phyloP scores from a whole-genome alignment of 2,113 vertebrate species.

The Hippolais icterina region DNA sequence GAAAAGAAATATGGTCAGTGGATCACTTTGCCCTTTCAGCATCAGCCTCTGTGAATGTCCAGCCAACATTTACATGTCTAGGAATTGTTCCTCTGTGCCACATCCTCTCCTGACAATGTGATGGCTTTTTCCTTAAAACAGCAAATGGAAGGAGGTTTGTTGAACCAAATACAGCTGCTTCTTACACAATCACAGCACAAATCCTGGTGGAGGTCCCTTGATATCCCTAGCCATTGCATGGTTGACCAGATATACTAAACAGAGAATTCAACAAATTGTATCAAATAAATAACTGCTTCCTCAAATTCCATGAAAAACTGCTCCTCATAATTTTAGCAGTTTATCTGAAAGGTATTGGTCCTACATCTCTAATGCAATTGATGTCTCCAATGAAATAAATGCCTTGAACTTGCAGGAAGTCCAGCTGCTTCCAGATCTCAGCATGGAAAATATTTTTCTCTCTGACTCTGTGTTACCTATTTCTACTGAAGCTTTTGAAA shows the following conservation, averaged over 20 bases:
- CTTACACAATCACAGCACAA: not conserved
- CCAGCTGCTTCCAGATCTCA: not conserved
- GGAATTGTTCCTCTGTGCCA: not conserved
- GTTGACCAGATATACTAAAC: not conserved
- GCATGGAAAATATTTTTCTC: not conserved
- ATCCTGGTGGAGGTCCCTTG: not conserved
- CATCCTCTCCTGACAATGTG: not conserved
- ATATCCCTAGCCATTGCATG: not conserved
- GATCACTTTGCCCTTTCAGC: not conserved
- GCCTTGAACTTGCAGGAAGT: not conserved
- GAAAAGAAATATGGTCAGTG: not conserved
- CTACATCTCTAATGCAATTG: not conserved
- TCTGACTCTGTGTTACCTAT: not conserved
- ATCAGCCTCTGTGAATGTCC: rapidly evolving
- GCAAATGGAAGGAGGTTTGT: not conserved
- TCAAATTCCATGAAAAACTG: not conserved
- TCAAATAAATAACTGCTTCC: not conserved
- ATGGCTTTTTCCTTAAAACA: not conserved
- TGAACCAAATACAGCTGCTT: not conserved
- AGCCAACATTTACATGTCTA: not conserved
- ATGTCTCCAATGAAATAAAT: not conserved
- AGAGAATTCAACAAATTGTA: not conserved
- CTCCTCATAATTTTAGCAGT: not conserved
- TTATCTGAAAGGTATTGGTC: not conserved
- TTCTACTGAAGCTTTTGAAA: not conserved